Evolutionary conservation across 1,140 invertebrate genomes (phyloP), one percentile per base, ranked within the genome.

Genomic region (Drosophila tsacasi): DNA sequence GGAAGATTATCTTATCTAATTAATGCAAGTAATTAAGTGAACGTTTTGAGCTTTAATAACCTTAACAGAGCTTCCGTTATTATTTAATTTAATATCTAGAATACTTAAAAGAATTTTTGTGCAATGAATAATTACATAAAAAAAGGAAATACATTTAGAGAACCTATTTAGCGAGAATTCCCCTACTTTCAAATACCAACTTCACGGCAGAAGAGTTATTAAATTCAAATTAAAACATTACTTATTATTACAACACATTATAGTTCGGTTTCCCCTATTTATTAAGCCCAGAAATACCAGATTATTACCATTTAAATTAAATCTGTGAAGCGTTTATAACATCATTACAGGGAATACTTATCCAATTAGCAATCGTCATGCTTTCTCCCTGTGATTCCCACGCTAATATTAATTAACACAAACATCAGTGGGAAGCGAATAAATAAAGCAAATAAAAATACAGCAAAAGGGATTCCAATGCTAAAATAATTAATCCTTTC

Each of bases 381-480:
- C 23, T 46, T 47, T 12, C 15, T 49, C n/a, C 17, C 39, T 3
- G 57, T 30, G 25, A 59, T 19, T 46, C 30, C 46, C 17, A 19
- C 30, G 40, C 42, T 30, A 59, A 62, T 62, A 62, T 47, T 67
- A 62, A 67, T 62, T 62, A 67, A 46, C 57, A 67, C 58, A 67
- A 44, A 62, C 32, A 62, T 62, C 21, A 66, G 30, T 17, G 30
- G 39, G 21, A 55, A 10, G 32, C 32, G 25, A 19, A 25, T 37
- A 44, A 44, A 47, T n/a, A 19, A 44, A 21, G 27, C 32, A 71
- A 60, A 72, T n/a, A 72, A 23, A 42, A 63, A 15, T 10, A 35
- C 25, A 50, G 37, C 21, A 57, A 57, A 57, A 39, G 32, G 54
- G 35, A 57, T 57, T 57, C 54, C 35, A 72, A n/a, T 63, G 42